phyloP scores from a whole-genome alignment of 1,140 invertebrate genomes.

The Alviniconcha marisindica region DNA sequence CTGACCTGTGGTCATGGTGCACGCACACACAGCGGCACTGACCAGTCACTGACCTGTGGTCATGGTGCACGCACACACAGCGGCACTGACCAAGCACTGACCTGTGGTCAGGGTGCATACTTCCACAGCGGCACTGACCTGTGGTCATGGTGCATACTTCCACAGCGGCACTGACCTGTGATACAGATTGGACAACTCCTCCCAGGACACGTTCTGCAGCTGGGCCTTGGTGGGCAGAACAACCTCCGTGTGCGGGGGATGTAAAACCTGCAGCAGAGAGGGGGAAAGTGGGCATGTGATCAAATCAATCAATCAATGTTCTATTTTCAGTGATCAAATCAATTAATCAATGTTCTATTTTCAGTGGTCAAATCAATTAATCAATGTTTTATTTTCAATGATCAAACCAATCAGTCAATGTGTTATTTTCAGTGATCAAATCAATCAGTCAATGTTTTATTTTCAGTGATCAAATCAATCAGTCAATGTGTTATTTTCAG shows the following conservation, averaged over 20 bases:
- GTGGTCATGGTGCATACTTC: neutral
- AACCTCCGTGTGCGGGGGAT: neutral
- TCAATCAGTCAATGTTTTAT: too few relatives aligned
- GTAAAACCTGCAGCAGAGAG: neutral
- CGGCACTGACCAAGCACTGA: too few relatives aligned
- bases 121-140: neutral
- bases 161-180: neutral
- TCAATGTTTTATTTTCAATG: too few relatives aligned
- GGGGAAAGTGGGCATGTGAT: too few relatives aligned
- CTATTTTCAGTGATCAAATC: too few relatives aligned
- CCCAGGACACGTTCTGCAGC: constrained; percentile 20
- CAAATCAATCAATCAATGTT: too few relatives aligned
- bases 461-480: too few relatives aligned
- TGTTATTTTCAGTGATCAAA: too few relatives aligned
- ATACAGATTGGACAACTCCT: constrained; percentile 18
- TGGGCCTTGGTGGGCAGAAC: neutral
- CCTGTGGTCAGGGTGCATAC: neutral
- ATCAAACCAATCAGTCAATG: too few relatives aligned
- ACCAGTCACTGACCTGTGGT: neutral
- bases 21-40: neutral
- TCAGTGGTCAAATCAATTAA: too few relatives aligned
- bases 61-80: neutral
- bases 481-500: too few relatives aligned
- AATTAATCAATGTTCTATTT: too few relatives aligned
- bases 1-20: neutral